A percentile compares a stretch with the other conserved stretches of the same genome.
These are phyloP conservation scores for Hydriomena furcata DNA, from an alignment of 2,888 invertebrate species.

Conservation along the genomic window DNA sequence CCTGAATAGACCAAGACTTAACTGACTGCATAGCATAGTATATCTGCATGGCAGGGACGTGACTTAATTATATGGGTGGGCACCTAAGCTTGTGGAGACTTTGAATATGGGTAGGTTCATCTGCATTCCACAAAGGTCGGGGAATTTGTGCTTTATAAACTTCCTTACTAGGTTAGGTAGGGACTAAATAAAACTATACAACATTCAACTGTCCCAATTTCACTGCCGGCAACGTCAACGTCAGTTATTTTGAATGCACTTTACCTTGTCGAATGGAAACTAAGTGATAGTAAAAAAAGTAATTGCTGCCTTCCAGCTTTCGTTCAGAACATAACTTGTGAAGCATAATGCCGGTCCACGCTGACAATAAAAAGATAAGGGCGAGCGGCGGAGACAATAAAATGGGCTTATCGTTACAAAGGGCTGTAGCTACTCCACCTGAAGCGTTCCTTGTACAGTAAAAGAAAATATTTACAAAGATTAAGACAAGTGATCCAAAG, in stretches of 20 bases:
- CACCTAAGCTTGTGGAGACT: conserved; percentile 25
- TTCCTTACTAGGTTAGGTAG: too few species aligned
- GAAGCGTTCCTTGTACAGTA: conserved; percentile 44
- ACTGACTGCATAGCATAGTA: too few species aligned
- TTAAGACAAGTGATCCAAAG: neutral
- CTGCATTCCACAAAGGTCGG: conserved; percentile 29
- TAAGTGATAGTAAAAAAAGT: conserved; percentile 42
- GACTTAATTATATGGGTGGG: conserved; percentile 34
- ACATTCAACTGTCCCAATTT: too few species aligned
- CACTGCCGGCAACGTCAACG: too few species aligned
- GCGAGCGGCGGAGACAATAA: conserved; percentile 63
- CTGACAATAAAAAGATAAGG: conserved; percentile 72
- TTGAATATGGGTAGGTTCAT: conserved; percentile 24
- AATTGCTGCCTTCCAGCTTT: conserved; percentile 48
- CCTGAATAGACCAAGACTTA: too few species aligned
- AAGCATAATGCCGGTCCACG: conserved; percentile 61
- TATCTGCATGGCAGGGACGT: conserved; percentile 30
- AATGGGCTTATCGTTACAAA: conserved; percentile 67
- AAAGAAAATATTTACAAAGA: conserved; percentile 2
- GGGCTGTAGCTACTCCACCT: conserved; percentile 47
- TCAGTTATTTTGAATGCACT: too few species aligned
- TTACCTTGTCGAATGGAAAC: conserved; percentile 34
- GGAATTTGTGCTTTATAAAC: conserved; percentile 19
- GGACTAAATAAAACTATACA: too few species aligned
- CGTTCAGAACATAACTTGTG: conserved; percentile 56